Evolutionary conservation across 2,888 invertebrate species (phyloP).

Genomic region (Pristionchus entomophagus): DNA sequence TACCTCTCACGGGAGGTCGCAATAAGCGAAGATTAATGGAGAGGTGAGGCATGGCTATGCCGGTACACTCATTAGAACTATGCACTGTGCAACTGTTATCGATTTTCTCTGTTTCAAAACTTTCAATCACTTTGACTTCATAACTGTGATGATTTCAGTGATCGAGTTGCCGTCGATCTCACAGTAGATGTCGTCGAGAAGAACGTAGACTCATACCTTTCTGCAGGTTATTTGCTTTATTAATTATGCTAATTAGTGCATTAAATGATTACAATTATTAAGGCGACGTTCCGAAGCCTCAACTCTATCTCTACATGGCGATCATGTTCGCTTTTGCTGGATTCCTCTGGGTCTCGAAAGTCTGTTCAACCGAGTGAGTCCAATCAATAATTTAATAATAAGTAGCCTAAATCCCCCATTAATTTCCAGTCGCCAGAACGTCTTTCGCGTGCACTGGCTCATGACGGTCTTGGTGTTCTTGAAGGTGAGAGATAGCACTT

Average conservation of each 20-base stretch:
- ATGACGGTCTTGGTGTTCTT: slow-evolving; percentile 94
- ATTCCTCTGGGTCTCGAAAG: slow-evolving; percentile 90
- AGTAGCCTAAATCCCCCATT: background rate
- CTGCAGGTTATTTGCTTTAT: slow-evolving; percentile 50
- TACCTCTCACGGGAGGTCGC: too few species aligned
- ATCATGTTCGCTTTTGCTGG: slow-evolving; percentile 91
- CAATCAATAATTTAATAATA: background rate
- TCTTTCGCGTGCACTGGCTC: slow-evolving; percentile 95
- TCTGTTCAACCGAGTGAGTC: slow-evolving; percentile 81
- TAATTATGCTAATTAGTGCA: background rate
- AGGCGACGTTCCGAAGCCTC: slow-evolving; percentile 95
- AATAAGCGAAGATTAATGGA: too few species aligned
- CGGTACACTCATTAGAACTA: too few species aligned
- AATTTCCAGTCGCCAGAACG: slow-evolving; percentile 76
- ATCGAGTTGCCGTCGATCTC: slow-evolving; percentile 73
- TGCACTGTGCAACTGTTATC: too few species aligned
- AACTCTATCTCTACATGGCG: slow-evolving; percentile 92
- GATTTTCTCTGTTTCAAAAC: too few species aligned
- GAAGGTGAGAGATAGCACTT: slow-evolving; percentile 83
- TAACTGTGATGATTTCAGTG: slow-evolving; percentile 55
- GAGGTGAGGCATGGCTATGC: too few species aligned
- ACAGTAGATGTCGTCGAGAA: slow-evolving; percentile 87
- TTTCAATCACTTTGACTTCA: background rate
- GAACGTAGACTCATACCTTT: slow-evolving; percentile 80
- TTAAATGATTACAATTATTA: background rate